These are phyloP conservation scores for Chaetops frenatus DNA, from an alignment of 2,113 vertebrate species.

Conservation along the genomic window DNA sequence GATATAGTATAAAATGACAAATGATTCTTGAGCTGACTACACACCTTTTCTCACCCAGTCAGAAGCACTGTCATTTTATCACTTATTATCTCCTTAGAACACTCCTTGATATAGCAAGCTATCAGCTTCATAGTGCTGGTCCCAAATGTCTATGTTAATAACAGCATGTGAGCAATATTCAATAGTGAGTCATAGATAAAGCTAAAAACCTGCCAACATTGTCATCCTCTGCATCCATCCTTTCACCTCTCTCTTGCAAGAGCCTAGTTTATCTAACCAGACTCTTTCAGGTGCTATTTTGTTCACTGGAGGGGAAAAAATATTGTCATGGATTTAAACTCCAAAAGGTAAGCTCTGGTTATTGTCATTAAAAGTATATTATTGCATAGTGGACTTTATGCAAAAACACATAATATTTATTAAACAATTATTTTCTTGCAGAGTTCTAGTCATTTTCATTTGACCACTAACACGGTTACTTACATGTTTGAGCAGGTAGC, in stretches of 20 bases:
- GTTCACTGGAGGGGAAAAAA: not conserved
- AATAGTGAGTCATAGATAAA: not conserved
- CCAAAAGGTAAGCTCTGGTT: not conserved
- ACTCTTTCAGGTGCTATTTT: not conserved
- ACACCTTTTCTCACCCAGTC: not conserved
- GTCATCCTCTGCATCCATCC: not conserved
- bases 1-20: not conserved
- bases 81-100: not conserved
- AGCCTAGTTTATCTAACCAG: not conserved
- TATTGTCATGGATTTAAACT: not conserved
- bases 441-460: not conserved
- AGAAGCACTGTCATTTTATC: not conserved
- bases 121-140: not conserved
- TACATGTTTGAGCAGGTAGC: not conserved
- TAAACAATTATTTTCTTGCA: not conserved
- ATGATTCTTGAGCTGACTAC: not conserved
- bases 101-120: not conserved
- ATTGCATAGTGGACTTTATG: not conserved
- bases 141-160: not conserved
- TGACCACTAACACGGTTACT: not conserved
- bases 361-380: not conserved
- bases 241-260: not conserved
- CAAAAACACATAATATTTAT: not conserved
- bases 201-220: not conserved
- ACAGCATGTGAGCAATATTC: not conserved